Evolutionary conservation across 2,888 invertebrate species (phyloP).

Genomic region (Neoitamus cyanurus): DNA sequence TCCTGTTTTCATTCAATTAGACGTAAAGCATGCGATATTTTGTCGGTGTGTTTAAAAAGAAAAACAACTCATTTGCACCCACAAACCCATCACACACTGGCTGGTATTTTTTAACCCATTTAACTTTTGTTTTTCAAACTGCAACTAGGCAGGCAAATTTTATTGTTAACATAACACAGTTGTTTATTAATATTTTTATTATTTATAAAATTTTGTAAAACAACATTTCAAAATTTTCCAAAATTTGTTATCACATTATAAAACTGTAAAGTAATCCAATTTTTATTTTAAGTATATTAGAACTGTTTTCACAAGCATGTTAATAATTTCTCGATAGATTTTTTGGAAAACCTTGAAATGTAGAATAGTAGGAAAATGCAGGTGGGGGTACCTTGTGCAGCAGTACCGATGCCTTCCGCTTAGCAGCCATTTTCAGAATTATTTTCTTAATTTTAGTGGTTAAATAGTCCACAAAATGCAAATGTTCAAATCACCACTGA

Average conservation of each 20-base stretch:
- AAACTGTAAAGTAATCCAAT: background rate
- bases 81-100: background rate
- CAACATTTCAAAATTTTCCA: background rate
- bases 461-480: constrained; percentile 7
- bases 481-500: background rate
- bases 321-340: background rate
- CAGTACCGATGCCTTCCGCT: constrained; percentile 66
- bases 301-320: background rate
- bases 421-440: constrained; percentile 64
- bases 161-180: no score
- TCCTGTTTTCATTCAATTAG: constrained; percentile 5
- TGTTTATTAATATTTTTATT: background rate
- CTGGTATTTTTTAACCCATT: background rate
- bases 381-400: constrained; percentile 65
- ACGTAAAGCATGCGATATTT: background rate
- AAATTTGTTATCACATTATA: background rate
- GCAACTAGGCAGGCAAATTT: no score
- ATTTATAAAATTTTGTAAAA: background rate
- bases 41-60: background rate
- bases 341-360: background rate
- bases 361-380: background rate
- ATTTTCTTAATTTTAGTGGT: constrained; percentile 41
- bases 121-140: background rate
- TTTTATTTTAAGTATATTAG: background rate
- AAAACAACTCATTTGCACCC: background rate